A percentile compares a stretch with the other conserved stretches of the same genome.
Evolutionary conservation across 2,797 vertebrate species (phyloP).

Genomic region (Heteromormyrus szaboi): DNA sequence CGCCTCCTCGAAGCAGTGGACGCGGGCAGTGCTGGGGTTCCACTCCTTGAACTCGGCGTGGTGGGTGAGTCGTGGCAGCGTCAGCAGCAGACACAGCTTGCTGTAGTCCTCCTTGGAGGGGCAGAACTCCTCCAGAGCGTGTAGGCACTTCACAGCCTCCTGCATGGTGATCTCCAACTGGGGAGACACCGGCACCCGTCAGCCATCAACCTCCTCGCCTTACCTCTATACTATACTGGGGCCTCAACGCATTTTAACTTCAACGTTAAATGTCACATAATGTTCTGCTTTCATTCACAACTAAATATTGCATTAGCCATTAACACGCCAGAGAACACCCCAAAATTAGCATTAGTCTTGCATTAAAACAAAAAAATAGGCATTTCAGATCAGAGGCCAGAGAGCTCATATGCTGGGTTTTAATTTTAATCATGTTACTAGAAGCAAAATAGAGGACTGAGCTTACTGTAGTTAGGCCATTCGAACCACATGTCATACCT

Average conservation of each 20-base stretch:
- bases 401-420: background rate
- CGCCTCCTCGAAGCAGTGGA: slow-evolving; percentile 95
- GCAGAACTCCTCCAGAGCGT: slow-evolving; percentile 88
- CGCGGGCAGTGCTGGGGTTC: slow-evolving; percentile 95
- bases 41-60: slow-evolving; percentile 98
- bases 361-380: background rate
- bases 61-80: slow-evolving; percentile 90
- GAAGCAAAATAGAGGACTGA: background rate
- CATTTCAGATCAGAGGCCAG: background rate
- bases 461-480: background rate
- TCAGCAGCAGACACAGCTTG: slow-evolving; percentile 92
- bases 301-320: background rate
- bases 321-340: background rate
- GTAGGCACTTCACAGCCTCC: slow-evolving; percentile 94
- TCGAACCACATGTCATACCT: background rate
- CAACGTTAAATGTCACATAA: background rate
- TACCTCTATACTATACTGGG: background rate
- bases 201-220: background rate
- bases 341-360: background rate
- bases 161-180: slow-evolving; percentile 97
- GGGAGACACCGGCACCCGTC: slow-evolving; percentile 8
- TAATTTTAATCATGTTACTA: background rate
- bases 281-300: background rate
- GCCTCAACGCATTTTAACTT: background rate
- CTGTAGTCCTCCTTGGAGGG: slow-evolving; percentile 96